Percentiles rank a stretch among this genome's conserved stretches.
Evolutionary conservation across 1,140 invertebrate species (phyloP).

Genomic region (Drosophila triauraria): DNA sequence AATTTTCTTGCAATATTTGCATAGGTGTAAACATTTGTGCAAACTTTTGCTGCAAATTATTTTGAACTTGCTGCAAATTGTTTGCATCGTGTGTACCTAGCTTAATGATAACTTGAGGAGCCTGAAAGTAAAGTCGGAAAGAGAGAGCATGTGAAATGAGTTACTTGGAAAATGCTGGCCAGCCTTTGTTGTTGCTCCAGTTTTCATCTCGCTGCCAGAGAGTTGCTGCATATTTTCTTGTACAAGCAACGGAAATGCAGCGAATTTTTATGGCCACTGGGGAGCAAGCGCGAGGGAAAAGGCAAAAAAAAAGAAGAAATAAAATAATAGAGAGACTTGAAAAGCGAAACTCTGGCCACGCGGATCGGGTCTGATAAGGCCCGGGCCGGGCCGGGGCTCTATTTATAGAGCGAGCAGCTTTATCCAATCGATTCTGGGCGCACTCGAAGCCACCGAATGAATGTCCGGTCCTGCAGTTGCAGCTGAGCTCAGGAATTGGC

Average conservation of each 20-base stretch:
- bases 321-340: constrained; percentile 29
- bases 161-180: constrained; percentile 73
- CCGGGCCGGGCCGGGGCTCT: constrained; percentile 33
- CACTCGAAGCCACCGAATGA: constrained; percentile 15
- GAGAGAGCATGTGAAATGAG: constrained; percentile 75
- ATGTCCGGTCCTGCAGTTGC: constrained; percentile 52
- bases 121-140: constrained; percentile 55
- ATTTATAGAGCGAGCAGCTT: constrained; percentile 55
- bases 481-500: constrained; percentile 28
- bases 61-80: no score
- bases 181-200: constrained; percentile 68
- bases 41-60: no score
- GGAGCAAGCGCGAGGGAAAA: constrained; percentile 12
- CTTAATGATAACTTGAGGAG: constrained; percentile 48
- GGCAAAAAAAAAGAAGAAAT: neutral
- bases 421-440: constrained; percentile 49
- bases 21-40: no score
- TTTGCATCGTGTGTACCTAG: no score
- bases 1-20: no score
- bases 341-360: constrained; percentile 72
- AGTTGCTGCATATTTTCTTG: constrained; percentile 64
- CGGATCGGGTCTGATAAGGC: constrained; percentile 46
- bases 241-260: constrained; percentile 81
- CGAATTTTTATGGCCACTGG: constrained; percentile 67
- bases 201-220: constrained; percentile 37